Base-by-base conservation (phyloP, 2,797 vertebrate genomes). In the Urosaurus nigricauda region DNA sequence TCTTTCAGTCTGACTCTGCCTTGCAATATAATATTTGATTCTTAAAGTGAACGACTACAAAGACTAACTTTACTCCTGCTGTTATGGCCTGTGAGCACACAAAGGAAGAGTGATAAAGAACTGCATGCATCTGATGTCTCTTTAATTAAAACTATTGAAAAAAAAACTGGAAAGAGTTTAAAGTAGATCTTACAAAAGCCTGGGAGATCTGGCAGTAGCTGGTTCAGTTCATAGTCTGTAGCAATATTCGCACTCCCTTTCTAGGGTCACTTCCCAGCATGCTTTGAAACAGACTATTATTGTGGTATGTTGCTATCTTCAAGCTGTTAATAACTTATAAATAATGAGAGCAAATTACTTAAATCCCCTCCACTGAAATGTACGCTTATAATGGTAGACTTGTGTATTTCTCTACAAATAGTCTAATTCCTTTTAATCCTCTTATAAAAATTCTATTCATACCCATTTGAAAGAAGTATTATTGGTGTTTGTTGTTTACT, bases 341-440 rank as follows among this genome's bases (percentile, higher is more conserved):
- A 93, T 90, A 94, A 95, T 58, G 80, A 94, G 84, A 65, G 87
- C 4, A 12, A 91, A 91, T 87, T 92, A 71, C 73, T 89, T 93
- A 94, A 96, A 94, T 92, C 77, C 85, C 90, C 82, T 92, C 85
- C 89, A 60, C 16, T 92, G 87, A 94, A 94, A 93, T 78, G 79
- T 77, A 90, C n/a, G 32, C 84, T 91, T 90, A 17, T 85, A 83
- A 60, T 81, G 75, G 21, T 35, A 89, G 32, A 87, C 79, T 89
- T 91, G 35, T 92, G 21, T 24, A 89, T 90, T 87, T 91, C 87
- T 51, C 47, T 87, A 17, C 85, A 86, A 17, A 14, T 43, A 90
- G 19, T 92, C 83, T 93, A 92, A 92, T 94, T 85, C 86, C 78
- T 2, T 37, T 32, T 85, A 90, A 90, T 77, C 58, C 37, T 85